These are phyloP conservation scores for Saccopteryx leptura DNA, from an alignment of 2,113 vertebrate genomes.

Conservation along the genomic window DNA sequence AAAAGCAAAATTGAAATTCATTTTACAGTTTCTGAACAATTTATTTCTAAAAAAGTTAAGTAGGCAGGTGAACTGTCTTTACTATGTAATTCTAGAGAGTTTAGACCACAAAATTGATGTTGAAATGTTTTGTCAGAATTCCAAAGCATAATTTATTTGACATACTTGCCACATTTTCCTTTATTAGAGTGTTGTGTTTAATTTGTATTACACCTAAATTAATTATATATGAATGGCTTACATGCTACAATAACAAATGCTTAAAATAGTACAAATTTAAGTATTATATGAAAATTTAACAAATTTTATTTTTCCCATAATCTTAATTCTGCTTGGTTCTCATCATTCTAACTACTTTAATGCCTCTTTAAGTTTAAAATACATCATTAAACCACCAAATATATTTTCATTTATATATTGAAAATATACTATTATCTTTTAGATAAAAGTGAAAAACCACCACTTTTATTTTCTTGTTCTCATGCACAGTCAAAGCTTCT, in stretches of 20 bases:
- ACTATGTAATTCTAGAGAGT: constrained; percentile 36
- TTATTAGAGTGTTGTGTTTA: not conserved
- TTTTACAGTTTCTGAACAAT: constrained; percentile 16
- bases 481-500: not conserved
- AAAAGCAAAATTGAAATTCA: not conserved
- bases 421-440: no score
- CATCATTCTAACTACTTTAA: not conserved
- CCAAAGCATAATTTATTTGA: not conserved
- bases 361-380: not conserved
- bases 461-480: not conserved
- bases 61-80: not conserved
- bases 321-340: not conserved
- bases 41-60: constrained; percentile 19
- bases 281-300: not conserved
- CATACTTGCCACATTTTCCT: not conserved
- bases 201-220: not conserved
- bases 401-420: no score
- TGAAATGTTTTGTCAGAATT: not conserved
- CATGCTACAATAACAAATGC: not conserved
- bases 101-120: constrained; percentile 44
- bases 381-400: not conserved
- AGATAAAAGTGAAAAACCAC: no score
- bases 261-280: not conserved
- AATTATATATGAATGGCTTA: not conserved
- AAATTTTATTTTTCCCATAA: not conserved